Percentiles rank a stretch among this genome's conserved stretches.
Conservation (phyloP, 2,113 vertebrate species). For the Oxyura jamaicensis region DNA sequence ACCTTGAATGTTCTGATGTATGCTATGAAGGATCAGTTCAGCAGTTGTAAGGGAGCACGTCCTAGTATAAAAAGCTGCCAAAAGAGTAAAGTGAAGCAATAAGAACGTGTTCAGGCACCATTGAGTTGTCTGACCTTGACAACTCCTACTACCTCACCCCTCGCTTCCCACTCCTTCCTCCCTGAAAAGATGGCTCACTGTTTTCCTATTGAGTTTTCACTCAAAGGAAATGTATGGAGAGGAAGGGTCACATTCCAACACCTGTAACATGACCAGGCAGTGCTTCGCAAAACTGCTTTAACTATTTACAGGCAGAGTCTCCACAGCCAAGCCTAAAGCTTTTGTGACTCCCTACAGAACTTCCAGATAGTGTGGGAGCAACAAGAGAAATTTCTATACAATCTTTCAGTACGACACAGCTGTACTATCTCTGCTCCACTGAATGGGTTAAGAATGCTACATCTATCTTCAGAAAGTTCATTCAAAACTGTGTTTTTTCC, state of each 20-base stretch:
- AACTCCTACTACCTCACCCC: neutral
- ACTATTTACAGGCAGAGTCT: neutral
- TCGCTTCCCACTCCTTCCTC: neutral
- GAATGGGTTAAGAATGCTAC: accelerated
- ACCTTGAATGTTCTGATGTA: neutral
- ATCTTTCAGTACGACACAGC: neutral
- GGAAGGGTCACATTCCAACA: accelerated
- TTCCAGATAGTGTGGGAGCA: neutral
- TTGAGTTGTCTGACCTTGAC: neutral
- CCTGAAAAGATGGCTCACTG: neutral
- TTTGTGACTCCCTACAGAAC: neutral
- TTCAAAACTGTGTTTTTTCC: neutral
- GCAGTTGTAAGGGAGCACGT: neutral
- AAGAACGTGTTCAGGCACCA: neutral
- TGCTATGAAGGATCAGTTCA: neutral
- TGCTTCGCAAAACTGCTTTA: neutral
- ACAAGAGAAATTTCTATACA: neutral
- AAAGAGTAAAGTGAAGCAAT: neutral
- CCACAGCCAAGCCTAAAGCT: neutral
- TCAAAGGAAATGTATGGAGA: neutral
- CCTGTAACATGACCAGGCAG: neutral
- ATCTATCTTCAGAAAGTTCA: neutral
- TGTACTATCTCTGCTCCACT: neutral
- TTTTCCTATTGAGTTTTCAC: neutral
- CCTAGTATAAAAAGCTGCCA: neutral